A percentile compares a stretch with the other conserved stretches of the same genome.
These are phyloP conservation scores for Streblospio benedicti DNA, from an alignment of 1,140 invertebrate genomes.

Conservation along the genomic window DNA sequence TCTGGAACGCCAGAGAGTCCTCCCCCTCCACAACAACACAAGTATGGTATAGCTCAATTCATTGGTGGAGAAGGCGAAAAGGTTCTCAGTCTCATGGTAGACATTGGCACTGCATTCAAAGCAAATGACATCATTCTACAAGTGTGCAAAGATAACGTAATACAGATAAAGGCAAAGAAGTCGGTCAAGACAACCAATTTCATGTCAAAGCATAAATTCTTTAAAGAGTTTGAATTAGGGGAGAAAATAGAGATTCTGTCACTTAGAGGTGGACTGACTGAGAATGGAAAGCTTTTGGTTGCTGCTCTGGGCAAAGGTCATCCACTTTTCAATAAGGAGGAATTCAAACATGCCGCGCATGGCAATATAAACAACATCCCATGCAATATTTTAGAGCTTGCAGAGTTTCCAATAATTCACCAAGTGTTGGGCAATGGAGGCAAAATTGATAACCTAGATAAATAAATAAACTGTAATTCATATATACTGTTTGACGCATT, in stretches of 20 bases:
- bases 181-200: conserved; percentile 13
- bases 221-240: conserved; percentile 12
- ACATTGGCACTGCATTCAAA: conserved; percentile 16
- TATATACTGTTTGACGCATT: too few relatives aligned
- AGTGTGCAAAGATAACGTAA: conserved; percentile 17
- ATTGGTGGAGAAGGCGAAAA: conserved; percentile 7
- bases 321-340: conserved; percentile 1
- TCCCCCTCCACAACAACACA: conserved; percentile 1
- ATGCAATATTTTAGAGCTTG: conserved; percentile 18
- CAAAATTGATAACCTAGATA: too few relatives aligned
- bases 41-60: conserved; percentile 15
- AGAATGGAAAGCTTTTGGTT: conserved; percentile 13
- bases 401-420: conserved; percentile 16
- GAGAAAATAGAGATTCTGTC: conserved; percentile 17
- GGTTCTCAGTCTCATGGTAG: conserved; percentile 15
- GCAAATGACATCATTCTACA: conserved; percentile 18
- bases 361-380: conserved; percentile 4
- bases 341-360: not conserved
- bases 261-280: conserved; percentile 13
- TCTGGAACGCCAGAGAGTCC: not conserved
- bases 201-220: conserved; percentile 14
- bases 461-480: too few relatives aligned
- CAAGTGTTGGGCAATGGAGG: too few relatives aligned
- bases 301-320: conserved; percentile 15
- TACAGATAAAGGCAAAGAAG: conserved; percentile 18